Conservation (phyloP, 2,797 vertebrate species). For the Necrosyrtes monachus region DNA sequence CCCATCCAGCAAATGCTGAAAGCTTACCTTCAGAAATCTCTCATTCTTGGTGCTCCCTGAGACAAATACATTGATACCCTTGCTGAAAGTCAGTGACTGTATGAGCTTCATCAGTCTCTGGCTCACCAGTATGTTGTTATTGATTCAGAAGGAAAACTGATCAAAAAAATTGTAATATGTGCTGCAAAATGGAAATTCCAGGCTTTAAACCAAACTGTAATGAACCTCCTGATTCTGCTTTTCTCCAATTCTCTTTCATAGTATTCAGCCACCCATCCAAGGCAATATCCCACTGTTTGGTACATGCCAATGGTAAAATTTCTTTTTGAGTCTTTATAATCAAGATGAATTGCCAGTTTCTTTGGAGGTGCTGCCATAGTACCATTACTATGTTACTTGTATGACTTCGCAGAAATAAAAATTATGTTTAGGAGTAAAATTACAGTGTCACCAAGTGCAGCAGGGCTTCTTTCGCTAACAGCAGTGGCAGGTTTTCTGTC, state of each 20-base stretch:
- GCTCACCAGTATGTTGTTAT: not conserved
- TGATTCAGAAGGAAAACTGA: not conserved
- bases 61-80: not conserved
- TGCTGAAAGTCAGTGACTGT: not conserved
- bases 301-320: not conserved
- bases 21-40: not conserved
- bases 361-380: not conserved
- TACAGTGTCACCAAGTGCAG: not conserved
- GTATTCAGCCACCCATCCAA: not conserved
- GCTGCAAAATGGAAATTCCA: not conserved
- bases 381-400: not conserved
- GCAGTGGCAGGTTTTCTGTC: not conserved
- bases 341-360: not conserved
- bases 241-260: not conserved
- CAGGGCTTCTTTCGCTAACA: not conserved
- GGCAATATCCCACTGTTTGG: not conserved
- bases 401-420: not conserved
- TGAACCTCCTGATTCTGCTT: not conserved
- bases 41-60: not conserved
- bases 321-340: not conserved
- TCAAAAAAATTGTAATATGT: fast-evolving
- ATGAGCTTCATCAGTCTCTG: not conserved
- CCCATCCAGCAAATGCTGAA: not conserved
- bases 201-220: not conserved
- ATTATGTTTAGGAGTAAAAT: not conserved